Conservation (phyloP, 2,797 vertebrate species). For the Micropoecilia bifurca region DNA sequence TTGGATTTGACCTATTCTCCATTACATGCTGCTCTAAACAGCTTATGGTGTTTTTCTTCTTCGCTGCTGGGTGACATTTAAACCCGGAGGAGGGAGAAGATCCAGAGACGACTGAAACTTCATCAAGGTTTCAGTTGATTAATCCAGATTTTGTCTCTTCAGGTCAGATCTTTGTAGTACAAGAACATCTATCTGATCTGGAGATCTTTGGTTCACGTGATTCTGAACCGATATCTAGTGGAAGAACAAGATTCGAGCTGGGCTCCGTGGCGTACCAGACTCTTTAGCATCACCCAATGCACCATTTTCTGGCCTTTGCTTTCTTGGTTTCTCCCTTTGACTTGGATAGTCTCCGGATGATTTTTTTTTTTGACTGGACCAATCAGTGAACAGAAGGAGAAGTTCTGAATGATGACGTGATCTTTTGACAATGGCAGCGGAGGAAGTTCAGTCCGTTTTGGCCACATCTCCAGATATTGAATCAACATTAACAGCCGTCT, state of each 20-base stretch:
- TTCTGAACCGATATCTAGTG: neutral
- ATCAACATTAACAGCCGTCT: too few species aligned
- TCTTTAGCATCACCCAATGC: neutral
- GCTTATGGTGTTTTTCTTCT: constrained; percentile 45
- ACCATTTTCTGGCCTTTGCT: too few species aligned
- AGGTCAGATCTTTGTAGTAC: neutral
- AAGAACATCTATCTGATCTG: neutral
- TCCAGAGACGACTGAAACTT: neutral
- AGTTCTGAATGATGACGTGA: too few species aligned
- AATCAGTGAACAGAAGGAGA: too few species aligned
- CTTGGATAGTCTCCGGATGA: too few species aligned
- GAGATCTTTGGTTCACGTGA: neutral
- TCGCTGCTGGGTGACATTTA: constrained; percentile 37
- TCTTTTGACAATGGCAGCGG: too few species aligned
- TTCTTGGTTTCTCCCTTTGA: too few species aligned
- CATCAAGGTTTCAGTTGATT: neutral
- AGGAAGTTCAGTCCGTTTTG: too few species aligned
- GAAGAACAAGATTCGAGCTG: neutral
- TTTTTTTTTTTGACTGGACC: too few species aligned
- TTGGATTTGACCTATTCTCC: constrained; percentile 53
- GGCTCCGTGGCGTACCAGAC: too few species aligned
- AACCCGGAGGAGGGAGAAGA: neutral
- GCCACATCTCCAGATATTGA: too few species aligned
- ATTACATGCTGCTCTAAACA: constrained; percentile 47
- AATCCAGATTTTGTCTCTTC: neutral